phyloP scores from a whole-genome alignment of 2,113 vertebrate species.

The Elephantulus edwardii region DNA sequence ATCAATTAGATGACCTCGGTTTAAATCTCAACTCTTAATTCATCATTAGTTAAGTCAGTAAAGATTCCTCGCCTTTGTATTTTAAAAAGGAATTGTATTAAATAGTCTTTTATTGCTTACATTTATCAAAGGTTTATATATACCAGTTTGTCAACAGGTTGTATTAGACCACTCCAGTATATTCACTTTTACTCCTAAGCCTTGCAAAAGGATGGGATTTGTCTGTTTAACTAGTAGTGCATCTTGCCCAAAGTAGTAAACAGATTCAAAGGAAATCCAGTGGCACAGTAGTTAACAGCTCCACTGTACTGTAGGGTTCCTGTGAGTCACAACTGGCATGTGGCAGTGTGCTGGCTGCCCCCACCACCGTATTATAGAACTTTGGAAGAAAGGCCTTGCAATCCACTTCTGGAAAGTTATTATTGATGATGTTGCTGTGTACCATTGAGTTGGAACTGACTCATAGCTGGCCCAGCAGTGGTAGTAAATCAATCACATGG shows the following conservation, averaged over 20 bases:
- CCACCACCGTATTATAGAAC: too few relatives aligned
- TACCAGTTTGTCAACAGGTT: not conserved
- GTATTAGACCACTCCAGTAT: not conserved
- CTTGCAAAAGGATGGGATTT: not conserved
- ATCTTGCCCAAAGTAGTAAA: not conserved
- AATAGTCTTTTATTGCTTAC: not conserved
- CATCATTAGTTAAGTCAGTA: not conserved
- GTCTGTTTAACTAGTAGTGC: not conserved
- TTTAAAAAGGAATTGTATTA: not conserved
- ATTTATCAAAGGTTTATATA: not conserved
- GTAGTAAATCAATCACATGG: too few relatives aligned
- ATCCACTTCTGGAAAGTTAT: not conserved
- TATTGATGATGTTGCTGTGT: too few relatives aligned
- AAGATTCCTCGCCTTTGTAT: not conserved
- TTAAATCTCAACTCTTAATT: not conserved
- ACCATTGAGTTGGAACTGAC: too few relatives aligned
- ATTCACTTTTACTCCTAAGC: conserved; percentile 21
- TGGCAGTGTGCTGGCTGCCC: too few relatives aligned
- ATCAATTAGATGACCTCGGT: not conserved
- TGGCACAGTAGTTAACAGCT: too few relatives aligned
- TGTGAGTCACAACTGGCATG: too few relatives aligned
- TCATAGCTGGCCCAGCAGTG: too few relatives aligned
- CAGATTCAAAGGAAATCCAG: not conserved
- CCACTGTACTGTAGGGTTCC: too few relatives aligned
- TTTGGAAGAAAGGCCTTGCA: not conserved